Base-by-base conservation (phyloP, 1,140 invertebrate species). In the Dufourea novaeangliae region DNA sequence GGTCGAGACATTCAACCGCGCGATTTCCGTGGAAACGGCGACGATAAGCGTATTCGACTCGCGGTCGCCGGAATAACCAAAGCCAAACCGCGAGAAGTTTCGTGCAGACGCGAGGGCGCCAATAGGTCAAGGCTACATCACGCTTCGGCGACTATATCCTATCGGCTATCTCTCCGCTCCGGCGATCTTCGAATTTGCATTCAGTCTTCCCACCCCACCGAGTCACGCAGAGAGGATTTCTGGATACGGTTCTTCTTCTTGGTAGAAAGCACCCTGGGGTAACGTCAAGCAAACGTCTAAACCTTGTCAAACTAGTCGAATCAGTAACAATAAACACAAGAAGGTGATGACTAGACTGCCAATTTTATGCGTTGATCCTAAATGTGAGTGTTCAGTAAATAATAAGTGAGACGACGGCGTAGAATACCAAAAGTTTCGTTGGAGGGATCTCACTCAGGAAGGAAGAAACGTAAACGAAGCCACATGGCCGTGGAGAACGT, bases 11-110 rank as follows among this genome's bases (percentile, higher is more conserved):
- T n/a, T 54, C 61, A 14, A 20, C 11, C 5, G 20, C n/a, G 25
- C 66, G 46, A 50, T 54, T 52, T 25, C 50, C 32, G 29, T 17
- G n/a, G 64, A 11, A 37, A 25, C 22, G 78, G 29, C 29, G 70
- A 32, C 54, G 79, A 77, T 37, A 59, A 44, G 63, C 32, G 54
- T 63, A 54, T 62, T 63, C 52, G 54, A 78, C n/a, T n/a, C 57
- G 78, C 64, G 70, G 74, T 52, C 20, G 41, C 64, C 74, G 8
- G 63, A 20, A 64, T 68, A 82, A 78, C 46, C 71, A 62, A 73
- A 82, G 56, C 68, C 79, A 83, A 83, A 83, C 80, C 82, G 80
- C 63, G 75, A 83, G 62, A 83, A 83, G 69, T 83, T 83, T 74
- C 75, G 69, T 70, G 50, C 69, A 83, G 76, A 82, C 82, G 71